These are phyloP conservation scores for Nanorana parkeri DNA, from an alignment of 2,113 vertebrate genomes.

Conservation along the genomic window DNA sequence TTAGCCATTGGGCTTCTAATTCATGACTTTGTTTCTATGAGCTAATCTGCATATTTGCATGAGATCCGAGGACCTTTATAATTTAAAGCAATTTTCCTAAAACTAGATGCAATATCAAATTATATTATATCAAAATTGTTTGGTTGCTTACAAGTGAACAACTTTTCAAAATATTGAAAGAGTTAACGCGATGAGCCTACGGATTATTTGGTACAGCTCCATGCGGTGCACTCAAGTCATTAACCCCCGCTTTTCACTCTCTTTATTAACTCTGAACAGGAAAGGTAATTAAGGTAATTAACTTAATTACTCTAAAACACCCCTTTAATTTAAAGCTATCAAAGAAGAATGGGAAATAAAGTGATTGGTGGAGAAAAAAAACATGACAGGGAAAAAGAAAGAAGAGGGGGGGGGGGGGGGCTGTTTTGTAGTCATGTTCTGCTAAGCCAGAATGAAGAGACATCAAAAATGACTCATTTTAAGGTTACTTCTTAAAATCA, in stretches of 20 bases:
- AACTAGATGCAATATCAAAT: no score
- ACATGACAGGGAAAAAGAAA: not conserved
- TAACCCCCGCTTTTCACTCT: slow-evolving; percentile 20
- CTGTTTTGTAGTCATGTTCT: slow-evolving; percentile 1
- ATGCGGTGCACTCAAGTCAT: slow-evolving; percentile 2
- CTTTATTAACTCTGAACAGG: slow-evolving; percentile 30
- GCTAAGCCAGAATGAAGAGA: not conserved
- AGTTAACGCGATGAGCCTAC: not conserved
- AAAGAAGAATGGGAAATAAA: not conserved
- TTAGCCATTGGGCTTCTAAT: no score
- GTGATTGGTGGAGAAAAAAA: slow-evolving; percentile 13
- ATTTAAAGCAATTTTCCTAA: no score
- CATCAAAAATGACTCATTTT: not conserved
- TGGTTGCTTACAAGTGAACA: no score
- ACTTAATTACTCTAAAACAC: slow-evolving; percentile 41
- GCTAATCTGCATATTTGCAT: no score
- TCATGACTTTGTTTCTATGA: no score
- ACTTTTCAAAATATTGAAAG: not conserved
- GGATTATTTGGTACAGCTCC: not conserved
- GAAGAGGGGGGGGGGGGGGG: not conserved
- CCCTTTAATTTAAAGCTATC: slow-evolving; percentile 45
- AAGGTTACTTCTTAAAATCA: not conserved
- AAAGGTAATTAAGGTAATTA: slow-evolving; percentile 46
- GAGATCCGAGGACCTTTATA: no score
- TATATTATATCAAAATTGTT: no score